Percentiles rank a stretch among this genome's conserved stretches.
Evolutionary conservation across 2,888 invertebrate genomes (phyloP).

Genomic region (Myopa testacea): DNA sequence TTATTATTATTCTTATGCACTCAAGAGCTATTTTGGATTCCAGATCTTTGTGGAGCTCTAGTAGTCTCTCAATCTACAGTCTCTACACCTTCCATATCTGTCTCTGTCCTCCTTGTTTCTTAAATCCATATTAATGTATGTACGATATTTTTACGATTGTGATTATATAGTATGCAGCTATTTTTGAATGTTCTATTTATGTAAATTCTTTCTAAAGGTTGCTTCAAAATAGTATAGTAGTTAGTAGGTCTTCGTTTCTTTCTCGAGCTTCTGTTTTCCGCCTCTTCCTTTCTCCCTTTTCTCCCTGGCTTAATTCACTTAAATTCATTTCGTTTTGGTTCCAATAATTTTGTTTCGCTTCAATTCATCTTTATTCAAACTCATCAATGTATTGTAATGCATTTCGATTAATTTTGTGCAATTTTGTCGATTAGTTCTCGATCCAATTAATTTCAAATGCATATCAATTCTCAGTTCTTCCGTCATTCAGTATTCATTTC

Average conservation of each 20-base stretch:
- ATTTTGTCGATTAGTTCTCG: background rate
- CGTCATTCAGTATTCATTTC: slow-evolving; percentile 52
- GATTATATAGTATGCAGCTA: slow-evolving; percentile 10
- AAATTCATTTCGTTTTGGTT: slow-evolving; percentile 21
- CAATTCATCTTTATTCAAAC: no score
- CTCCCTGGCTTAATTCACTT: slow-evolving; percentile 19
- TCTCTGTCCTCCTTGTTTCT: background rate
- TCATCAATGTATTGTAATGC: no score
- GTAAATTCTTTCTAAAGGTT: slow-evolving; percentile 12
- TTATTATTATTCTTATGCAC: background rate
- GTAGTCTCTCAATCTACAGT: background rate
- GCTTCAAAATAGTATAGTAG: slow-evolving; percentile 11
- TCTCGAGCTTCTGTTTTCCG: background rate
- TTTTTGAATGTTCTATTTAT: background rate
- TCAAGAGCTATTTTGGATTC: no score
- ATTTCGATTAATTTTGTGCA: no score
- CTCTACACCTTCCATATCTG: background rate
- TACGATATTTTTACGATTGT: background rate
- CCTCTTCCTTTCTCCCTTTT: background rate
- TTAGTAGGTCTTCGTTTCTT: background rate
- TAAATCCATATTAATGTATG: background rate
- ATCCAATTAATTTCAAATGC: background rate
- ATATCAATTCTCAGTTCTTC: no score
- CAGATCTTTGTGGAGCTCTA: background rate
- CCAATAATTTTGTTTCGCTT: background rate